Percentiles rank a stretch among this genome's conserved stretches.
phyloP scores from a whole-genome alignment of 2,888 invertebrate species.

The Tolmerus cingulatus region DNA sequence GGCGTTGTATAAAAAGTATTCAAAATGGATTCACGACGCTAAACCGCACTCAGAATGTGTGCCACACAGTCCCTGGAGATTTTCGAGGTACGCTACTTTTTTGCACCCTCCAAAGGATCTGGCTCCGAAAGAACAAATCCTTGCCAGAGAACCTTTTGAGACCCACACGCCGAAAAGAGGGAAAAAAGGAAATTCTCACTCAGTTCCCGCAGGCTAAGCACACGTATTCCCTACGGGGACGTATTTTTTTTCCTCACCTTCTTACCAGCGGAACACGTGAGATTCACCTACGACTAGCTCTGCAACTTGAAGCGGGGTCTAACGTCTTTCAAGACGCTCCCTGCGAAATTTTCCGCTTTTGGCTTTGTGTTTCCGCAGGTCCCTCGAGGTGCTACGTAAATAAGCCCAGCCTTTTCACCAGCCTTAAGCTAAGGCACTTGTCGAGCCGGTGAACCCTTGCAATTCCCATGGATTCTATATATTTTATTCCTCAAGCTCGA shows the following conservation, averaged over 20 bases:
- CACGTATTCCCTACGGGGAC: slow-evolving; percentile 21
- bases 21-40: slow-evolving; percentile 27
- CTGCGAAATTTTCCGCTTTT: neutral
- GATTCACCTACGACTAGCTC: slow-evolving; percentile 7
- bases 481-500: neutral
- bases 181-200: slow-evolving; percentile 12
- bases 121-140: neutral
- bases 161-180: neutral
- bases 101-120: neutral
- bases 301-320: neutral
- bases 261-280: neutral
- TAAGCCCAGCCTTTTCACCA: neutral
- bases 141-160: neutral
- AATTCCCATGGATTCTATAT: slow-evolving; percentile 1
- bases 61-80: neutral
- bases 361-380: neutral
- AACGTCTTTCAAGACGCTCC: neutral
- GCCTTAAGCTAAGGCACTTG: neutral
- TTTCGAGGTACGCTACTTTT: slow-evolving; percentile 8
- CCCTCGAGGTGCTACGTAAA: slow-evolving; percentile 5
- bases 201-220: neutral
- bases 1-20: neutral
- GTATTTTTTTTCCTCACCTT: neutral
- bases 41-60: slow-evolving; percentile 36
- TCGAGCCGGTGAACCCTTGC: slow-evolving; percentile 1